These are phyloP conservation scores for Orbicella faveolata DNA, from an alignment of 64 coral and sea anemone genomes.

Conservation along the genomic window DNA sequence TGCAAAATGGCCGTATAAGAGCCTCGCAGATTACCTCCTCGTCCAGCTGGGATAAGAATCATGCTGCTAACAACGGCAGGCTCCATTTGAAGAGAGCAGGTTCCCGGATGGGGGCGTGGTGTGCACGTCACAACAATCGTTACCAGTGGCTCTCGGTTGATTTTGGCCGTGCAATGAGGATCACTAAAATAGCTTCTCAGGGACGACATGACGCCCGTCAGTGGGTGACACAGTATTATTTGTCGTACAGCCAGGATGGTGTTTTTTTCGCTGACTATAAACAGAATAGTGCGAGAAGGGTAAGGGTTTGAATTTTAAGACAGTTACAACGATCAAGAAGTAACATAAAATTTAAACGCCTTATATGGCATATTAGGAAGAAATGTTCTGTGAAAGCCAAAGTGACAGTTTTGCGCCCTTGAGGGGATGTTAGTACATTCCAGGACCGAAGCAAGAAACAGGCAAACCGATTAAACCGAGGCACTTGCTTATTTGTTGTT, in stretches of 20 bases:
- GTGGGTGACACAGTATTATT: slow-evolving; percentile 82
- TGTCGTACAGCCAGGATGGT: slow-evolving; percentile 76
- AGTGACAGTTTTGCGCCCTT: not conserved
- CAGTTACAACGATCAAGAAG: not conserved
- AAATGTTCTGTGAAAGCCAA: not conserved
- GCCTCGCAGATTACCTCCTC: slow-evolving; percentile 64
- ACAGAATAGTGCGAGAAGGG: slow-evolving; percentile 67
- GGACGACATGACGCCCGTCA: slow-evolving; percentile 74
- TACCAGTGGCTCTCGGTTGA: slow-evolving; percentile 82
- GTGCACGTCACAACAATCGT: slow-evolving; percentile 75
- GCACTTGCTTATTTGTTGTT: too few species aligned
- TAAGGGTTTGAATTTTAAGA: not conserved
- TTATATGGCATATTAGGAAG: not conserved
- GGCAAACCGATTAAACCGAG: too few species aligned
- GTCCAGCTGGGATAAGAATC: slow-evolving; percentile 65
- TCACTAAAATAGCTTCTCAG: slow-evolving; percentile 71
- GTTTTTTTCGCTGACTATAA: slow-evolving; percentile 76
- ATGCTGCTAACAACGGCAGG: slow-evolving; percentile 53
- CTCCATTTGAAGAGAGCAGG: slow-evolving; percentile 56
- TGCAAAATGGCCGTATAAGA: slow-evolving; percentile 74
- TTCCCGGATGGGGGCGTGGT: slow-evolving; percentile 71
- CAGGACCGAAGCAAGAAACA: too few species aligned
- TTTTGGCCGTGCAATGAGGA: slow-evolving; percentile 56
- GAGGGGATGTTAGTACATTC: too few species aligned
- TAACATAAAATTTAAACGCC: not conserved